Base-by-base conservation (phyloP, 2,113 vertebrate species). In the Grus americana region DNA sequence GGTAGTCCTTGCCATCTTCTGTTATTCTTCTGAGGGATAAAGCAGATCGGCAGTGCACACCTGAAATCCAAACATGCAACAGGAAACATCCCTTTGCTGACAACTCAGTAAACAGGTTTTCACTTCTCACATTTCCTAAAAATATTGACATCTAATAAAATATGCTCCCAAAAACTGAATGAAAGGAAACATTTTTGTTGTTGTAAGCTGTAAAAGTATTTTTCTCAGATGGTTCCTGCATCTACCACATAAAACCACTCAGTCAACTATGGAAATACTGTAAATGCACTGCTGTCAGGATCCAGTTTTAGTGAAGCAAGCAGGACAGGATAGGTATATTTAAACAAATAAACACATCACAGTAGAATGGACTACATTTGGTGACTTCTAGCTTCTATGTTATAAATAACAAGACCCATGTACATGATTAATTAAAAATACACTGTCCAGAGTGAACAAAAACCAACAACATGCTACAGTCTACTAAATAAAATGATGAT, bases 401-500 rank as follows among this genome's bases (percentile, higher is more conserved):
- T 63, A 88, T 62, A 58, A 47, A 86, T 91, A 94, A 78, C 52
- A 95, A 83, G 96, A 72, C 54, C 40, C 74, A 80, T 38, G 38
- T 89, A 72, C 62, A 78, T 62, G 74, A 92, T 96, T 94, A 95
- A 97, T 97, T 97, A 95, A 96, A 96, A 96, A 72, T 68, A 90
- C 67, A 72, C n/a, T 63, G 78, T 54, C 67, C 78, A 87, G 55
- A 85, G 44, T 72, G 40, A 93, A 92, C 74, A 79, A 93, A 96
- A 95, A 20, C n/a, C 82, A 93, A 88, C 90, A 95, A 93, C 93
- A 93, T 90, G 79, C 79, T 96, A 92, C 44, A 86, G 66, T 54
- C 94, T 95, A 94, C 91, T 97, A 95, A 97, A 95, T 54, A n/a
- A 96, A 97, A 89, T 91, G 9, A 92, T 75, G 92, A 91, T 78